Evolutionary conservation across 2,888 invertebrate species (phyloP), one percentile per base, ranked within the genome.

Genomic region (Sturmia bella): DNA sequence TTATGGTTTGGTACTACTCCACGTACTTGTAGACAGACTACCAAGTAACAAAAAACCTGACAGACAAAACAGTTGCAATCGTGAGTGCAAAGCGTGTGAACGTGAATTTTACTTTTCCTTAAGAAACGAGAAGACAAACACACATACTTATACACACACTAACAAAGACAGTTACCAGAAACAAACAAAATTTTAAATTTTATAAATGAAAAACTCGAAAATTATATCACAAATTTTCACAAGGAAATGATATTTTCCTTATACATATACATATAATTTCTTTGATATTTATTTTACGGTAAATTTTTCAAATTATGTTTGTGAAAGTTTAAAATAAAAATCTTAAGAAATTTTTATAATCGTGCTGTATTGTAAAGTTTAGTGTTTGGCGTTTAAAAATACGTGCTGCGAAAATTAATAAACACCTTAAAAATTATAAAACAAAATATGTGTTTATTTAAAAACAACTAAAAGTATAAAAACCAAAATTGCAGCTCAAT

Each of bases 11-110:
- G 61, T 72, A 61, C 48, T 73, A 64, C 59, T 83, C 48, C 45
- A 64, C 64, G 56, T 70, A 41, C 39, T 70, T 32, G 45, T 66
- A 66, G 75, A 74, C 81, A 69, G 72, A 80, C 80, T 61, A 80
- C 66, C 83, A 81, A 64, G 32, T 57, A 57, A 77, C 77, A 82
- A 74, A 77, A 81, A 74, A 80, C 61, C 72, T 80, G 81, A 74
- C 84, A 85, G 68, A 84, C 84, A 84, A 80, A 84, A 81, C 87
- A 89, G 87, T 89, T 87, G 87, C 86, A 85, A 86, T 86, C 87
- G 88, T 86, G 88, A 87, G 86, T 86, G 86, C 87, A 85, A 86
- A 86, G 87, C 88, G 88, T 87, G 87, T 88, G 86, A 88, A 89
- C 88, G 89, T 89, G 85, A 86, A 86, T 84, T 86, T 86, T 83